Conservation (phyloP, 2,113 vertebrate genomes). For the Galeopterus variegatus region DNA sequence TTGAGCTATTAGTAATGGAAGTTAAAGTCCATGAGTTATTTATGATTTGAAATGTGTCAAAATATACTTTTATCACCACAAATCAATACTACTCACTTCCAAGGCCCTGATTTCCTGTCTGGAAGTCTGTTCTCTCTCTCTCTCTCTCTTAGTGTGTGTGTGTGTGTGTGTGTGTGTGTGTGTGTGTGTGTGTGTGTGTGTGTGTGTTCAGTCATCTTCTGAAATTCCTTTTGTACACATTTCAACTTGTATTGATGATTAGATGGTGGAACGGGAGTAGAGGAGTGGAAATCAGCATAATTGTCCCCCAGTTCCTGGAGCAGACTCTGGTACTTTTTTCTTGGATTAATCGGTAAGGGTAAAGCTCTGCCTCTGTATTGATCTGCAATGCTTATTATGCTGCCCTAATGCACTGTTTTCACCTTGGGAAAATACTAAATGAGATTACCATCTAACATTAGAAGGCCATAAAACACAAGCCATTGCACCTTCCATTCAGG, state of each 20-base stretch:
- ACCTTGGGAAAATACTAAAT: slow-evolving; percentile 87
- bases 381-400: slow-evolving; percentile 81
- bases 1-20: neutral
- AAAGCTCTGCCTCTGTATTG: slow-evolving; percentile 79
- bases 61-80: slow-evolving; percentile 54
- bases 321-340: slow-evolving; percentile 76
- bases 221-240: slow-evolving; percentile 62
- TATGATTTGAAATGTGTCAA: slow-evolving; percentile 69
- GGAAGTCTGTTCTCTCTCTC: neutral
- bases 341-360: slow-evolving; percentile 76
- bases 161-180: neutral
- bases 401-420: slow-evolving; percentile 86
- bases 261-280: neutral
- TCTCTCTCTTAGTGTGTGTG: too few species aligned
- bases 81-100: neutral
- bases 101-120: slow-evolving; percentile 56
- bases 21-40: slow-evolving; percentile 67
- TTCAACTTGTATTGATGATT: slow-evolving; percentile 50
- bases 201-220: neutral
- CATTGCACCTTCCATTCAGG: slow-evolving; percentile 78
- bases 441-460: slow-evolving; percentile 86
- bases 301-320: slow-evolving; percentile 67
- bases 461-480: slow-evolving; percentile 84
- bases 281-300: slow-evolving; percentile 55
- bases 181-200: neutral